Conservation (phyloP, 2,797 vertebrate species). For the Cryptoprocta ferox region DNA sequence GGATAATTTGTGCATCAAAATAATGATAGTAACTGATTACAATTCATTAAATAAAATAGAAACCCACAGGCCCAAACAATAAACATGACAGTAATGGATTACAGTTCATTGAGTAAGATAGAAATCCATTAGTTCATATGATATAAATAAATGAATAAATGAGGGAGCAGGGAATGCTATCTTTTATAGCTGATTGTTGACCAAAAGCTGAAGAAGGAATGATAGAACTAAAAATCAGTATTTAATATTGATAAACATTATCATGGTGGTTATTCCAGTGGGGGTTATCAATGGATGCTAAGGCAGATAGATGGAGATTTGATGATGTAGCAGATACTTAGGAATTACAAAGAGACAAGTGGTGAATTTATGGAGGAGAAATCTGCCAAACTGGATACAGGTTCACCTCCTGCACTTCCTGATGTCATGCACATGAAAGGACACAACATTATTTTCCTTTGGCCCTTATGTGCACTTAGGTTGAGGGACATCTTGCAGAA, state of each 20-base stretch:
- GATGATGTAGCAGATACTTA: not conserved
- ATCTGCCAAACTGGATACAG: not conserved
- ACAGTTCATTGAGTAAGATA: not conserved
- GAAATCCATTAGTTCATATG: not conserved
- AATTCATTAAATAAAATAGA: constrained; percentile 2
- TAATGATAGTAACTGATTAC: not conserved
- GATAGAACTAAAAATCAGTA: not conserved
- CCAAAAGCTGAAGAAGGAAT: not conserved
- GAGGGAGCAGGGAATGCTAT: not conserved
- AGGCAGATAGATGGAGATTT: not conserved
- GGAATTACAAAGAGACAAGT: not conserved
- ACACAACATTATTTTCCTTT: not conserved
- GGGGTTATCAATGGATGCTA: not conserved
- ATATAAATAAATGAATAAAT: not conserved
- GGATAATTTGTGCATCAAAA: not conserved
- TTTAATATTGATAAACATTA: not conserved
- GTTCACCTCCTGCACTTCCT: not conserved
- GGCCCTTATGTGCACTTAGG: not conserved
- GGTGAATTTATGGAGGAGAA: not conserved
- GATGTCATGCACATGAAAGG: not conserved
- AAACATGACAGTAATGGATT: not conserved
- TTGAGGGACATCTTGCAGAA: not conserved
- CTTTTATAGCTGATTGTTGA: not conserved
- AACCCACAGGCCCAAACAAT: not conserved
- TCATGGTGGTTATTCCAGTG: not conserved